Evolutionary conservation across 2,113 vertebrate genomes (phyloP).

Genomic region (Alosa alosa): DNA sequence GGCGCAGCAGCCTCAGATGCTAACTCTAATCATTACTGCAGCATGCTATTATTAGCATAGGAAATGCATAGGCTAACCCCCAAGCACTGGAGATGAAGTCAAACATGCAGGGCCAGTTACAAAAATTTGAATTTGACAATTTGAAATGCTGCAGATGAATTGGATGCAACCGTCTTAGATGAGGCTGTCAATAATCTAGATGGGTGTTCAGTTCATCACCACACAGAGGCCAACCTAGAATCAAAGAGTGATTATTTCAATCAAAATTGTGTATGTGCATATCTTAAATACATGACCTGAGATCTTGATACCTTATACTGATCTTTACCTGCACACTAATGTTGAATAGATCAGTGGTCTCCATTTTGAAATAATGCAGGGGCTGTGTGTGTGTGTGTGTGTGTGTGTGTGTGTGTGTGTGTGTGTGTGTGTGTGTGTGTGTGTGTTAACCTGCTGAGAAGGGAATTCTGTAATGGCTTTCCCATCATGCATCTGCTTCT

Average conservation of each 20-base stretch:
- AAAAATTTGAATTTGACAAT: not conserved
- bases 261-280: too few species aligned
- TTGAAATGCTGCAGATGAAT: not conserved
- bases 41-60: not conserved
- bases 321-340: too few species aligned
- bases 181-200: not conserved
- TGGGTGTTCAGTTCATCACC: too few species aligned
- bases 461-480: not conserved
- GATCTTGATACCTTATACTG: too few species aligned
- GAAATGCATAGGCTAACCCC: not conserved
- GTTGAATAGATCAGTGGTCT: too few species aligned
- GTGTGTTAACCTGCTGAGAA: not conserved
- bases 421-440: conserved; percentile 2
- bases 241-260: too few species aligned
- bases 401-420: not conserved
- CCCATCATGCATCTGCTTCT: conserved; percentile 15
- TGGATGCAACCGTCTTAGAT: not conserved
- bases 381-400: not conserved
- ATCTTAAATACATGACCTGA: too few species aligned
- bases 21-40: not conserved
- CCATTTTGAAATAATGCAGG: too few species aligned
- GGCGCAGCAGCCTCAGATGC: not conserved
- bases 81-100: not conserved
- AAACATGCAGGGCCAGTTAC: not conserved
- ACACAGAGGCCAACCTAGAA: too few species aligned